Percentiles rank a stretch among this genome's conserved stretches.
Evolutionary conservation across 2,797 vertebrate genomes (phyloP).

Genomic region (Falco peregrinus): DNA sequence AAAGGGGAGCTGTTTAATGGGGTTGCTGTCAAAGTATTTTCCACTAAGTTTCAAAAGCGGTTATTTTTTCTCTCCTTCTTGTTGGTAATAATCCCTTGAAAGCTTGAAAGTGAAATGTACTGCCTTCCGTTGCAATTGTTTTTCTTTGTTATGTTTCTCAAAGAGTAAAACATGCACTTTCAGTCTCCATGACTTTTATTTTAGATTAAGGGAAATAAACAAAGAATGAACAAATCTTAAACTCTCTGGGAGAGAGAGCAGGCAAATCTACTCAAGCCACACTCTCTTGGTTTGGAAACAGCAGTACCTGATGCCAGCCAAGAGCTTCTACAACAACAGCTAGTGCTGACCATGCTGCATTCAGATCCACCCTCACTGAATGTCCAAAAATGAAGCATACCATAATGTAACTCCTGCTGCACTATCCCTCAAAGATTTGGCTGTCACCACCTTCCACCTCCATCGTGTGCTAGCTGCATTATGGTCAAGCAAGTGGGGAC

Average conservation of each 20-base stretch:
- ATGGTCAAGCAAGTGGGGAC: background rate
- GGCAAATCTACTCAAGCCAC: background rate
- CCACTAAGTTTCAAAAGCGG: constrained; percentile 40
- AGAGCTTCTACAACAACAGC: background rate
- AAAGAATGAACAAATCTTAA: background rate
- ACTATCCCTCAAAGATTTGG: background rate
- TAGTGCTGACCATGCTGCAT: fast-evolving
- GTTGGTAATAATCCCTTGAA: constrained; percentile 54
- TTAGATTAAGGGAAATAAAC: constrained; percentile 39
- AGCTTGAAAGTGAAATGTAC: constrained; percentile 27
- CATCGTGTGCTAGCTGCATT: fast-evolving
- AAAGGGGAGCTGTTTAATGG: constrained; percentile 14
- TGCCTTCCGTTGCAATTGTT: constrained; percentile 52
- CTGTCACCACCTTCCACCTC: background rate
- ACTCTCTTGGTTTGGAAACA: background rate
- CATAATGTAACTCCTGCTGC: fast-evolving
- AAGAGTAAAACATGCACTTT: constrained; percentile 39
- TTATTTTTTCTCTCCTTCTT: constrained; percentile 35
- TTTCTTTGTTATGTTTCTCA: constrained; percentile 32
- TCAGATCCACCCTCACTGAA: background rate
- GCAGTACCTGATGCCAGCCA: background rate
- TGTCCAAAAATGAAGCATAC: too few relatives aligned
- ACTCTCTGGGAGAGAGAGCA: background rate
- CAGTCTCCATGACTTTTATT: constrained; percentile 33
- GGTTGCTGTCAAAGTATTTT: constrained; percentile 58